Evolutionary conservation across 2,113 vertebrate genomes (phyloP).

Genomic region (Rostratula benghalensis): DNA sequence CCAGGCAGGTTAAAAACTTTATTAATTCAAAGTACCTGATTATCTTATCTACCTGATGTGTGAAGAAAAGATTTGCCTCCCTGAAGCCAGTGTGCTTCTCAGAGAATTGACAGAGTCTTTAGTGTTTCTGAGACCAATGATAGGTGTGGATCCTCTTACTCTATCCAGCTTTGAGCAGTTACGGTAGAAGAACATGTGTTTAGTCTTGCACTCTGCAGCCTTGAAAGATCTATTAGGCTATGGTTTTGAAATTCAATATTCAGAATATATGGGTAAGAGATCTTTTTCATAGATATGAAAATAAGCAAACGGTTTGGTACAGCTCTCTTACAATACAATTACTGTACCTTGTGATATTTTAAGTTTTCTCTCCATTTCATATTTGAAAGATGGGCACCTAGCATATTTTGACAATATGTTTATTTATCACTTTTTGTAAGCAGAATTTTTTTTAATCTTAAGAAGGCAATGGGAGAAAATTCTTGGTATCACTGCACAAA

Average conservation of each 20-base stretch:
- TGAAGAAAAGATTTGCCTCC: not conserved
- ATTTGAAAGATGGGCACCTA: not conserved
- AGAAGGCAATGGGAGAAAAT: not conserved
- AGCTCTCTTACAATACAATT: not conserved
- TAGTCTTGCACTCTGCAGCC: not conserved
- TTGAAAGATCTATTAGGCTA: not conserved
- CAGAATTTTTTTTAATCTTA: not conserved
- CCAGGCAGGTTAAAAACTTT: not conserved
- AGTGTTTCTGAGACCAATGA: not conserved
- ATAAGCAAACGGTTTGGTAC: not conserved
- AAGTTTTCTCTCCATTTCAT: not conserved
- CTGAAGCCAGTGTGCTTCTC: not conserved
- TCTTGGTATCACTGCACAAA: not conserved
- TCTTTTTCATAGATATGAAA: not conserved
- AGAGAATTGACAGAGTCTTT: not conserved
- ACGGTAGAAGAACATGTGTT: not conserved
- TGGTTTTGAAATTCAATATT: not conserved
- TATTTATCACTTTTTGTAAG: not conserved
- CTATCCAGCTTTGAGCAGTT: not conserved
- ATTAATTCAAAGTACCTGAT: not conserved
- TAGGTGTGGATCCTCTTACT: not conserved
- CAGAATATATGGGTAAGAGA: not conserved
- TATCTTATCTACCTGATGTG: not conserved
- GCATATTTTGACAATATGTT: not conserved
- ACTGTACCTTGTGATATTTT: not conserved